Evolutionary conservation across 2,113 vertebrate species (phyloP).

Genomic region (Siphamia tubifer): DNA sequence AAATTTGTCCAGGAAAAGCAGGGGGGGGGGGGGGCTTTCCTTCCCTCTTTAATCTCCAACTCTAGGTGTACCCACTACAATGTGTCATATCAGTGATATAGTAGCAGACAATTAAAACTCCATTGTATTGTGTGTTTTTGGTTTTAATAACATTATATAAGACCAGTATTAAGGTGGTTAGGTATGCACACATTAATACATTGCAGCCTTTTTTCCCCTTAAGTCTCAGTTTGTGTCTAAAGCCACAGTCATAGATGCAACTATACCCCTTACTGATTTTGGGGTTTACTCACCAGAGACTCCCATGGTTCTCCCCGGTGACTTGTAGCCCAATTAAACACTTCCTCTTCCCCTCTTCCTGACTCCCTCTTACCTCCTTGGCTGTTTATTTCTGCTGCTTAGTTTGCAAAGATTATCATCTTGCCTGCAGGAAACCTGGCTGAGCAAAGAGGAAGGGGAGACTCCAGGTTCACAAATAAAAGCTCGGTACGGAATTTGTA

Average conservation of each 20-base stretch:
- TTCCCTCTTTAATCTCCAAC: neutral
- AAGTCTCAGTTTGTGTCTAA: too few species aligned
- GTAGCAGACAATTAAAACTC: too few species aligned
- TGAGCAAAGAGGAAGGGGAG: constrained; percentile 77
- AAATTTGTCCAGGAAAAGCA: constrained; percentile 37
- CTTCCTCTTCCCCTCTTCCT: constrained; percentile 78
- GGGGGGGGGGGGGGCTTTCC: neutral
- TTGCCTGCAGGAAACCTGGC: constrained; percentile 73
- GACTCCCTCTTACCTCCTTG: constrained; percentile 67
- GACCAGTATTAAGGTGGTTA: too few species aligned
- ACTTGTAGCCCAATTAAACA: constrained; percentile 53
- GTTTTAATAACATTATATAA: too few species aligned
- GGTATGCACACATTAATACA: too few species aligned
- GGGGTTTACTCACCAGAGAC: neutral
- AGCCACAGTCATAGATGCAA: too few species aligned
- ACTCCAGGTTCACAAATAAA: constrained; percentile 62
- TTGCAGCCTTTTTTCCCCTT: too few species aligned
- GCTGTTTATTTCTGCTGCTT: constrained; percentile 76
- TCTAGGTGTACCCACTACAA: neutral
- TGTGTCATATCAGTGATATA: neutral
- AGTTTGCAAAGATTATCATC: constrained; percentile 76
- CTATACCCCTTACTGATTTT: neutral
- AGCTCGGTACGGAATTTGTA: constrained; percentile 33
- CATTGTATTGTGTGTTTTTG: too few species aligned
- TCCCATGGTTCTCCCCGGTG: neutral